phyloP scores from a whole-genome alignment of 2,888 invertebrate genomes.

The Brenthis ino region DNA sequence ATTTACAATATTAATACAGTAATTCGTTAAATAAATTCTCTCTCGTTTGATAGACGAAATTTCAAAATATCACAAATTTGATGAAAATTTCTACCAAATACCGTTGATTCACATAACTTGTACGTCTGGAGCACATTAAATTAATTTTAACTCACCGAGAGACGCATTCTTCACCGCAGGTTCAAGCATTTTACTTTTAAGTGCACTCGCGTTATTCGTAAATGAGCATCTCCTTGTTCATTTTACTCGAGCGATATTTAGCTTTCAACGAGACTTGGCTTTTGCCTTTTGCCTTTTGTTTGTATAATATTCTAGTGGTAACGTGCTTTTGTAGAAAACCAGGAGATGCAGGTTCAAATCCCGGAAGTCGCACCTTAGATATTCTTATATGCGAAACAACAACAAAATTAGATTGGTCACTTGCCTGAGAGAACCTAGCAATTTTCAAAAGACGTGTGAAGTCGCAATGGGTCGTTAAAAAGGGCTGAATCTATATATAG shows the following conservation, averaged over 20 bases:
- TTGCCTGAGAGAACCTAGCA: too few species aligned
- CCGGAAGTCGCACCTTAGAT: too few species aligned
- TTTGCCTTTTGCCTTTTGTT: conserved; percentile 25
- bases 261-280: conserved; percentile 66
- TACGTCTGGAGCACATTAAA: conserved; percentile 21
- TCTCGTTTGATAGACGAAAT: neutral
- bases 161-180: conserved; percentile 23
- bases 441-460: too few species aligned
- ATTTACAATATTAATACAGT: too few species aligned
- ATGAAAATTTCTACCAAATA: conserved; percentile 6
- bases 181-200: conserved; percentile 31
- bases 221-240: conserved; percentile 66
- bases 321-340: too few species aligned
- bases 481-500: too few species aligned
- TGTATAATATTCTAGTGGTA: conserved; percentile 1
- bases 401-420: too few species aligned
- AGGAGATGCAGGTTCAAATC: too few species aligned
- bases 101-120: conserved; percentile 15
- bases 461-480: too few species aligned
- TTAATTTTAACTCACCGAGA: conserved; percentile 22
- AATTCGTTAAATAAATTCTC: too few species aligned
- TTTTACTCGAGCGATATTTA: conserved; percentile 66
- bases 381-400: too few species aligned
- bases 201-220: conserved; percentile 64
- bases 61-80: neutral